phyloP scores from a whole-genome alignment of 2,797 vertebrate species.

The Pogonophryne albipinna region DNA sequence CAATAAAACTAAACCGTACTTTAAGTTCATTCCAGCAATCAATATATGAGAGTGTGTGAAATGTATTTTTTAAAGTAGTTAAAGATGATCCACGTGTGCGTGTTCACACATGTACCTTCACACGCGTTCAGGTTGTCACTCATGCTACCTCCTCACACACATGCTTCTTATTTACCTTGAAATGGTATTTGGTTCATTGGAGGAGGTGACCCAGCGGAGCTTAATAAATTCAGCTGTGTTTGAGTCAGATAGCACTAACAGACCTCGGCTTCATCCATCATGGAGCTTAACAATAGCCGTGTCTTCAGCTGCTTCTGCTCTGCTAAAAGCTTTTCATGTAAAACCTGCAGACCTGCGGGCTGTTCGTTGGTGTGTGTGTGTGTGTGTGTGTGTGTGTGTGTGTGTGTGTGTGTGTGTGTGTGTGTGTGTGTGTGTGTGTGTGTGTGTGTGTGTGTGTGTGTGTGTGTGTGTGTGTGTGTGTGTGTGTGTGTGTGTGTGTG shows the following conservation, averaged over 20 bases:
- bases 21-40: background rate
- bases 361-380: conserved; percentile 18
- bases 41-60: background rate
- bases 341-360: conserved; percentile 77
- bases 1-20: background rate
- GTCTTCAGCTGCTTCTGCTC: conserved; percentile 81
- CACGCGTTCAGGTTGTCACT: conserved; percentile 65
- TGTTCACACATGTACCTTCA: background rate
- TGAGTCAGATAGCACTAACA: conserved; percentile 90
- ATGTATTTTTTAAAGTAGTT: background rate
- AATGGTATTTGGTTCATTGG: conserved; percentile 89
- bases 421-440: background rate
- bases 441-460: conserved; percentile 8
- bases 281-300: conserved; percentile 86
- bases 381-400: conserved; percentile 57
- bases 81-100: background rate
- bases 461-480: background rate
- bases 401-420: background rate
- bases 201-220: conserved; percentile 88
- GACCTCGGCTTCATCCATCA: conserved; percentile 90
- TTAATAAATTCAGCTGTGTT: conserved; percentile 91
- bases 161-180: conserved; percentile 91
- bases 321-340: conserved; percentile 89
- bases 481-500: conserved; percentile 12
- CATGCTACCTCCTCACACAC: conserved; percentile 89